Conservation (phyloP, 2,888 invertebrate species). For the Chrysomela aeneicollis region DNA sequence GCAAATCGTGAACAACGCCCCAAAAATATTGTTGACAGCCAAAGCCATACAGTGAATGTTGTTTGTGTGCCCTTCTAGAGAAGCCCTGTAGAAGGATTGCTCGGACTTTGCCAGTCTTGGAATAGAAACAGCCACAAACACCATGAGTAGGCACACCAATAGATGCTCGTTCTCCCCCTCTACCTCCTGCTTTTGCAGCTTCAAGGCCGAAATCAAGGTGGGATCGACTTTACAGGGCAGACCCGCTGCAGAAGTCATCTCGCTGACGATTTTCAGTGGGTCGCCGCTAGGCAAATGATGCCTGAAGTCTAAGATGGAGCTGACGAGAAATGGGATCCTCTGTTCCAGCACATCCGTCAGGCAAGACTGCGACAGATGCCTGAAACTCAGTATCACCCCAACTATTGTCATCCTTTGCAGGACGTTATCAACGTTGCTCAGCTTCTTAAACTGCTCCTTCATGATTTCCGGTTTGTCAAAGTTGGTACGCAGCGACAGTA, state of each 20-base stretch:
- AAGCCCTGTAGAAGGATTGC: slow-evolving; percentile 86
- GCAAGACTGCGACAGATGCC: slow-evolving; percentile 93
- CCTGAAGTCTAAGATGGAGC: slow-evolving; percentile 93
- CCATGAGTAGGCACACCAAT: slow-evolving; percentile 94
- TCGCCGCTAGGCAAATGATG: slow-evolving; percentile 92
- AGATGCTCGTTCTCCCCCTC: slow-evolving; percentile 86
- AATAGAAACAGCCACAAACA: slow-evolving; percentile 97
- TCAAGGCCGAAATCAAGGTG: slow-evolving; percentile 87
- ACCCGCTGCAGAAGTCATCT: slow-evolving; percentile 98
- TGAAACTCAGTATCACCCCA: slow-evolving; percentile 95
- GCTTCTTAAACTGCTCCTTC: slow-evolving; percentile 92
- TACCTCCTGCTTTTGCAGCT: slow-evolving; percentile 86
- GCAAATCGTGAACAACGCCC: slow-evolving; percentile 95
- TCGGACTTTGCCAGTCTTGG: slow-evolving; percentile 93
- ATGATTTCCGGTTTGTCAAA: slow-evolving; percentile 99
- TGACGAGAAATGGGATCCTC: slow-evolving; percentile 93
- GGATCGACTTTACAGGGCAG: slow-evolving; percentile 94
- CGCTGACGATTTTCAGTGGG: slow-evolving; percentile 89
- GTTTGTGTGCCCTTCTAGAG: slow-evolving; percentile 94
- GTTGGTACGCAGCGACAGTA: slow-evolving; percentile 90
- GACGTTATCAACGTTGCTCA: slow-evolving; percentile 94
- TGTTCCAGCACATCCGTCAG: slow-evolving; percentile 92
- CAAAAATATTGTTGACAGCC: slow-evolving; percentile 95
- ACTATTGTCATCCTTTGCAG: slow-evolving; percentile 97
- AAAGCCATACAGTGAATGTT: slow-evolving; percentile 98